Conservation (phyloP, 2,888 invertebrate species). For the Meliscaeva auricollis region DNA sequence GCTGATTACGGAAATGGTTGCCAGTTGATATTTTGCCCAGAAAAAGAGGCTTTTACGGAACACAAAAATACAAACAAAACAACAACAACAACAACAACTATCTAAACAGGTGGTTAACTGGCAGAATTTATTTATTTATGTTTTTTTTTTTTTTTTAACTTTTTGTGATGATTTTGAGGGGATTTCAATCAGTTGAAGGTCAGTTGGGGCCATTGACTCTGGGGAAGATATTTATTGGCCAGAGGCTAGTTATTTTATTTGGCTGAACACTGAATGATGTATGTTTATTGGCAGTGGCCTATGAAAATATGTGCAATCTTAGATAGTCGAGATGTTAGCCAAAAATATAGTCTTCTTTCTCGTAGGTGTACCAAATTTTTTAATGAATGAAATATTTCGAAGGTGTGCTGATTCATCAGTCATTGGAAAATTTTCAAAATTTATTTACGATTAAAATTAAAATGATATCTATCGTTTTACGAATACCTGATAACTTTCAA, state of each 20-base stretch:
- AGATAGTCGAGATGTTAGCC: neutral
- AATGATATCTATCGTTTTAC: too few species aligned
- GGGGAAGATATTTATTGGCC: slow-evolving; percentile 60
- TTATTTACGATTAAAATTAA: too few species aligned
- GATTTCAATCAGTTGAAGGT: slow-evolving; percentile 58
- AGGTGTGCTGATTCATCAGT: too few species aligned
- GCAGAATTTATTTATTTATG: slow-evolving; percentile 33
- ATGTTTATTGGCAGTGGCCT: slow-evolving; percentile 66
- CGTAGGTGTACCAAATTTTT: neutral
- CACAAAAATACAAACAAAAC: too few species aligned
- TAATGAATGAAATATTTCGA: too few species aligned
- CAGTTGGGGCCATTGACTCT: slow-evolving; percentile 53
- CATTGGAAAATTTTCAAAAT: too few species aligned
- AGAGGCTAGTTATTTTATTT: slow-evolving; percentile 58
- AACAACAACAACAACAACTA: neutral
- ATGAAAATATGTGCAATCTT: slow-evolving; percentile 27
- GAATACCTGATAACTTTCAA: too few species aligned
- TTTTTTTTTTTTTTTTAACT: neutral
- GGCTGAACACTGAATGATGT: slow-evolving; percentile 52
- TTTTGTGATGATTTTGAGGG: slow-evolving; percentile 49
- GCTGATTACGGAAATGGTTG: slow-evolving; percentile 60
- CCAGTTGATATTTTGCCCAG: slow-evolving; percentile 73
- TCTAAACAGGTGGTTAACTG: slow-evolving; percentile 62
- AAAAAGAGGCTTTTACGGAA: slow-evolving; percentile 63
- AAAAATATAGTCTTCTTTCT: neutral